Conservation (phyloP, 2,888 invertebrate genomes). For the Clepsis dumicolana region DNA sequence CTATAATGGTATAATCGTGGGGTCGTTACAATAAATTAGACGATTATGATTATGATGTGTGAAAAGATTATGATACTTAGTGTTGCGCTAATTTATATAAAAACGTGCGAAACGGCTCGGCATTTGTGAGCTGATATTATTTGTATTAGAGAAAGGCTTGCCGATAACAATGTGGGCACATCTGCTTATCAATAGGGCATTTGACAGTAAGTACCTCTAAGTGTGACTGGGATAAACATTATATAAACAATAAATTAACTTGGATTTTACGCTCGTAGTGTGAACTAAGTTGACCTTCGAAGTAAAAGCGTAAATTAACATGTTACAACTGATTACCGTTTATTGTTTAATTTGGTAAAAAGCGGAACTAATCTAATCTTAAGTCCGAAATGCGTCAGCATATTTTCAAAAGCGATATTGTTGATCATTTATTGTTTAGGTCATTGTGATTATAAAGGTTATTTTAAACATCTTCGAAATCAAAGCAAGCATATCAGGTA, state of each 20-base stretch:
- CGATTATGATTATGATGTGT: constrained; percentile 17
- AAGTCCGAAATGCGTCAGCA: not conserved
- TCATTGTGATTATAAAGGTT: too few relatives aligned
- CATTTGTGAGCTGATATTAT: not conserved
- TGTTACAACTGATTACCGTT: constrained; percentile 9
- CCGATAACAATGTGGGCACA: too few relatives aligned
- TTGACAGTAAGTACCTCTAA: not conserved
- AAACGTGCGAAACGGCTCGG: constrained; percentile 15
- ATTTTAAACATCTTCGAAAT: too few relatives aligned
- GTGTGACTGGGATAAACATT: not conserved
- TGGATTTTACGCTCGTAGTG: not conserved
- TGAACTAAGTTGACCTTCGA: constrained; percentile 16
- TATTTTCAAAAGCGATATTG: not conserved
- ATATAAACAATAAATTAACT: not conserved
- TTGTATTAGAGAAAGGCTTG: constrained; percentile 1
- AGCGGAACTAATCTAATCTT: constrained; percentile 31
- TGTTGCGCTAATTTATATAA: constrained; percentile 8
- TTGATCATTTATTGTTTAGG: too few relatives aligned
- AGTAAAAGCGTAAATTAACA: constrained; percentile 16
- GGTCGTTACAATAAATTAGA: constrained; percentile 22
- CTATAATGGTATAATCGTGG: constrained; percentile 33
- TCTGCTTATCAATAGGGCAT: too few relatives aligned
- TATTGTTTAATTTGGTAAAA: constrained; percentile 30
- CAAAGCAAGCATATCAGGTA: too few relatives aligned
- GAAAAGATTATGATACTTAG: constrained; percentile 14